Evolutionary conservation across 1,140 invertebrate species (phyloP), one percentile per base, ranked within the genome.

Genomic region (Hylyphantes graminicola): DNA sequence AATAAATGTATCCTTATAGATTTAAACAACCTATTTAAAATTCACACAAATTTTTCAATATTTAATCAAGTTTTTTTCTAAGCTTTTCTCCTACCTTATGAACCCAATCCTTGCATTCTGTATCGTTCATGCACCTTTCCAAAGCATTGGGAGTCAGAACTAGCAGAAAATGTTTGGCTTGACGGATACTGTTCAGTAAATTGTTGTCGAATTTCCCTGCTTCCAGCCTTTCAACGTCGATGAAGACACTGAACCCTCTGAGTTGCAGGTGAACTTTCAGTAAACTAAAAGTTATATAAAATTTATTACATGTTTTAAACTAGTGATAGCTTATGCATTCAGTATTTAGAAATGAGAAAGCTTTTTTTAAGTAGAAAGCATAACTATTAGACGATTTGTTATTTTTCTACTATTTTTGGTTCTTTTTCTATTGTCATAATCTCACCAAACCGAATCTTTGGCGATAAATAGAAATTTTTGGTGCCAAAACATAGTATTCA

Each of bases 201-300:
- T 98, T 98, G 88, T 98, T 98, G 90, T 99, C 98, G 90, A 99
- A 99, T 90, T 99, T 99, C 21, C 98, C 98, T 48, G 97, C 97
- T 90, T 98, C 96, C 61, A 98, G 90, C 87, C 96, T 92, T 88
- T 98, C 97, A 57, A 98, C 96, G 88, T 98, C 97, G 84, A 98
- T 97, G 89, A 98, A 98, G 2, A 98, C 96, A 13, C 94, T 94
- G 89, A 97, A 97, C 2, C 97, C 97, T 88, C 97, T 91, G 55
- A 99, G 90, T 90, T 99, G 96, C 48, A 99, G 92, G 89, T 99
- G 97, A 12, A 99, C 98, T 87, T 93, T 93, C 48, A 93, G 89
- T 63, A 93, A 90, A 88, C 91, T 92, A 86, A 90, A 67, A 96
- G 91, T 85, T 83, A 72, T 75, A 87, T 70, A 64, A 70, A 54